phyloP scores from a whole-genome alignment of 30 jellyfish, hydroid and myxozoan species.

The Morbakka virulenta region DNA sequence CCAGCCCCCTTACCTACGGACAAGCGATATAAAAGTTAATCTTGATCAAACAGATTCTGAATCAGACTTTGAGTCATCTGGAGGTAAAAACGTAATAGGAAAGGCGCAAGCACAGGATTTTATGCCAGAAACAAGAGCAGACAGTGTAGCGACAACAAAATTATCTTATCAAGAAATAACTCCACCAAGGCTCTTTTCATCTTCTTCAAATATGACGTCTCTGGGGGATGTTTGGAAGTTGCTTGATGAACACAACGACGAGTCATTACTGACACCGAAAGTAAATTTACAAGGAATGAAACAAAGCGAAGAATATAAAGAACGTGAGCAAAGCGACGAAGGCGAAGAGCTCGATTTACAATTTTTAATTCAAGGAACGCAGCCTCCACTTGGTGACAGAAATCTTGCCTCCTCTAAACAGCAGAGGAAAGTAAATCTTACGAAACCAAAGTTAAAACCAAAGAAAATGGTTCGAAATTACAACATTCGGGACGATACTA shows the following conservation, averaged over 20 bases:
- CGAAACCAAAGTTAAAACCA: too few relatives aligned
- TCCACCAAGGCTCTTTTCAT: background rate
- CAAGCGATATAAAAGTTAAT: too few relatives aligned
- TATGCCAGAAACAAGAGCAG: too few relatives aligned
- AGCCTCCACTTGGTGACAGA: background rate
- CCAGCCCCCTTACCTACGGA: too few relatives aligned
- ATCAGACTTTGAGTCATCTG: too few relatives aligned
- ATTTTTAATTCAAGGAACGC: background rate
- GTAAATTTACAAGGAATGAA: background rate
- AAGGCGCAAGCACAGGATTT: too few relatives aligned
- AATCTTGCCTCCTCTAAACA: background rate
- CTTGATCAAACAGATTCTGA: too few relatives aligned
- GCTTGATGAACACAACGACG: conserved; percentile 60
- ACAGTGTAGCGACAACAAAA: too few relatives aligned
- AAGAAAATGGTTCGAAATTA: background rate
- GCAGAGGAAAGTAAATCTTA: background rate
- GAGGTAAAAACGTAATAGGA: too few relatives aligned
- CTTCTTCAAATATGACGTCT: conserved; percentile 61
- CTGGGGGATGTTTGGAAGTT: conserved; percentile 73
- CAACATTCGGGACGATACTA: background rate
- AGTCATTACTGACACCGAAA: conserved; percentile 56
- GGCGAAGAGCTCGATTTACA: background rate
- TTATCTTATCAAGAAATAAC: background rate
- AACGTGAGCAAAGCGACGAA: background rate
- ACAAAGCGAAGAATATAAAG: background rate